Evolutionary conservation across 2,797 vertebrate species (phyloP).

Genomic region (Mareca penelope): DNA sequence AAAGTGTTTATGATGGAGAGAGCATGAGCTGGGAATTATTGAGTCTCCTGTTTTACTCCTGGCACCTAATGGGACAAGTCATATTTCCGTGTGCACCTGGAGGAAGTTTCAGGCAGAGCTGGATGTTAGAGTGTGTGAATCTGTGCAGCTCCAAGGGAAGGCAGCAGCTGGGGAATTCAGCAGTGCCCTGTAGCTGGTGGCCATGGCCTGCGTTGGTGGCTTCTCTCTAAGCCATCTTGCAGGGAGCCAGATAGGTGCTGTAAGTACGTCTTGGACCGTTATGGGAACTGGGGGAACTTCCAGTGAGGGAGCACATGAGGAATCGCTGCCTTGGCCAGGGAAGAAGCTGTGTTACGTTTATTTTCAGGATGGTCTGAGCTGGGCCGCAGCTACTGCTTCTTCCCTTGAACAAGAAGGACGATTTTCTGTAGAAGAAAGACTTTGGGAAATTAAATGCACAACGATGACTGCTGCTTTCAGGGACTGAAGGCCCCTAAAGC

Average conservation of each 20-base stretch:
- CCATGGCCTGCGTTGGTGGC: not conserved
- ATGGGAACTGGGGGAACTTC: not conserved
- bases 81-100: not conserved
- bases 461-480: constrained; percentile 1
- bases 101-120: not conserved
- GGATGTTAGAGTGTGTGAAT: not conserved
- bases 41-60: not conserved
- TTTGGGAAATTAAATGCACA: not conserved
- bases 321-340: not conserved
- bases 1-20: not conserved
- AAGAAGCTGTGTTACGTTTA: not conserved
- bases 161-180: not conserved
- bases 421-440: not conserved
- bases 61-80: not conserved
- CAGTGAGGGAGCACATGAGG: not conserved
- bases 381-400: not conserved
- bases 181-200: not conserved
- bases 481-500: constrained; percentile 34
- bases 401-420: not conserved
- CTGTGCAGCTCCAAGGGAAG: not conserved
- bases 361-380: not conserved
- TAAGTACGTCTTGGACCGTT: not conserved
- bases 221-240: not conserved
- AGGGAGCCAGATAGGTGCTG: not conserved
- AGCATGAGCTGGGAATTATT: not conserved